Percentiles rank a stretch among this genome's conserved stretches.
Evolutionary conservation across 2,113 vertebrate species (phyloP).

Genomic region (Campylorhamphus procurvoides): DNA sequence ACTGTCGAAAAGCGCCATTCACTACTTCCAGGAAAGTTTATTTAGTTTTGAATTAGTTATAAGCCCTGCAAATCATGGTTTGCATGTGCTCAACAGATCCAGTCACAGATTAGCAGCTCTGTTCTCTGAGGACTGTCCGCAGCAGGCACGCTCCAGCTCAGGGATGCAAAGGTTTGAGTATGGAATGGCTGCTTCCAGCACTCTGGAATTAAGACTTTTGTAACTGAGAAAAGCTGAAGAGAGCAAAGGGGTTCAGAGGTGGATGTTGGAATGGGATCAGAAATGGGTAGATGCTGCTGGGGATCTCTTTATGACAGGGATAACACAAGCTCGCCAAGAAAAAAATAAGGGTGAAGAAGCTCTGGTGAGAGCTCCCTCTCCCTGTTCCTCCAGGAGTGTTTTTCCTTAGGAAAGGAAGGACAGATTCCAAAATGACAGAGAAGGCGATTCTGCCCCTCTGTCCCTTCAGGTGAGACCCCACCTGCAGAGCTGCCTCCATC

Average conservation of each 20-base stretch:
- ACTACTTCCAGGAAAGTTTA: constrained; percentile 46
- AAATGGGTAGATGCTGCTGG: background rate
- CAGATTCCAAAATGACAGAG: background rate
- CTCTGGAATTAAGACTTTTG: background rate
- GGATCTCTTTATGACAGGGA: background rate
- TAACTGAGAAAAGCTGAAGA: background rate
- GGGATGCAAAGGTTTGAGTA: background rate
- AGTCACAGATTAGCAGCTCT: background rate
- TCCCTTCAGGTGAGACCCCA: background rate
- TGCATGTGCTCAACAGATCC: background rate
- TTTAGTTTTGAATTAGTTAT: constrained; percentile 1
- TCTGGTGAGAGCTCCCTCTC: background rate
- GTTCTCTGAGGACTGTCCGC: background rate
- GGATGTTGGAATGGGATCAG: background rate
- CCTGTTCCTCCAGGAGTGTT: background rate
- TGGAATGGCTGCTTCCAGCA: background rate
- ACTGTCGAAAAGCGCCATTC: background rate
- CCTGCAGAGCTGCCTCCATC: background rate
- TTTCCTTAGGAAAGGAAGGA: background rate
- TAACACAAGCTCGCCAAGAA: background rate
- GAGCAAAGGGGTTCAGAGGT: background rate
- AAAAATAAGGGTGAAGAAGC: background rate
- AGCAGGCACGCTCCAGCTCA: background rate
- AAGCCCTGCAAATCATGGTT: background rate
- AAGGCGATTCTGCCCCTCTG: background rate